phyloP scores from a whole-genome alignment of 2,113 vertebrate genomes.

The Genyomyrus donnyi region DNA sequence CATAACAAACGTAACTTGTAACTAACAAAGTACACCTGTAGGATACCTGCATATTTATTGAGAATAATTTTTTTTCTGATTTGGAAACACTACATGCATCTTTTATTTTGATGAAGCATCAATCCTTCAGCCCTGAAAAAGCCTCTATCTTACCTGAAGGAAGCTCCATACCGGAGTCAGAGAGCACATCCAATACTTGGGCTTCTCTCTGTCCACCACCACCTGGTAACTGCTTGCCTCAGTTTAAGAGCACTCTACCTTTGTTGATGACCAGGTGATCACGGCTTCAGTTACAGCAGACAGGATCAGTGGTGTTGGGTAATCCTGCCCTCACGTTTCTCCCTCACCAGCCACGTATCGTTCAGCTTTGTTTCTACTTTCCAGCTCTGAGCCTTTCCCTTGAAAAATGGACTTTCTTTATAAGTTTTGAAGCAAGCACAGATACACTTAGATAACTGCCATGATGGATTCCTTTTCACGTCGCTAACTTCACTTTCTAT shows the following conservation, averaged over 20 bases:
- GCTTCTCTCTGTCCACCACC: neutral
- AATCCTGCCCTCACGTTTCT: neutral
- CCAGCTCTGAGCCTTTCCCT: neutral
- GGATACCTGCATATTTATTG: neutral
- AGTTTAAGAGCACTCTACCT: constrained; percentile 15
- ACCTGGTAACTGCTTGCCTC: neutral
- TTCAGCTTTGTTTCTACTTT: neutral
- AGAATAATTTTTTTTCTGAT: neutral
- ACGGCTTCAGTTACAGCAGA: constrained; percentile 33
- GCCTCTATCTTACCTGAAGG: neutral
- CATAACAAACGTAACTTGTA: neutral
- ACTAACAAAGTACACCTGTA: neutral
- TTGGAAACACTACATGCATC: neutral
- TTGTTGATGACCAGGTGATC: constrained; percentile 31
- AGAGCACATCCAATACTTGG: neutral
- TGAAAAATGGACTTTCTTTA: neutral
- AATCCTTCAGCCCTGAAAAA: neutral
- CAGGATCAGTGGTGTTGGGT: neutral
- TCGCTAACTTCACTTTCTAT: neutral
- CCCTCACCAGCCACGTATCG: neutral
- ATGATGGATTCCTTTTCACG: neutral
- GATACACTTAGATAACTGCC: neutral
- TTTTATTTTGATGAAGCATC: neutral
- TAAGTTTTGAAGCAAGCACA: neutral
- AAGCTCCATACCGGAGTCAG: constrained; percentile 12